Evolutionary conservation across 2,888 invertebrate genomes (phyloP).

Genomic region (Aphodius granarius): DNA sequence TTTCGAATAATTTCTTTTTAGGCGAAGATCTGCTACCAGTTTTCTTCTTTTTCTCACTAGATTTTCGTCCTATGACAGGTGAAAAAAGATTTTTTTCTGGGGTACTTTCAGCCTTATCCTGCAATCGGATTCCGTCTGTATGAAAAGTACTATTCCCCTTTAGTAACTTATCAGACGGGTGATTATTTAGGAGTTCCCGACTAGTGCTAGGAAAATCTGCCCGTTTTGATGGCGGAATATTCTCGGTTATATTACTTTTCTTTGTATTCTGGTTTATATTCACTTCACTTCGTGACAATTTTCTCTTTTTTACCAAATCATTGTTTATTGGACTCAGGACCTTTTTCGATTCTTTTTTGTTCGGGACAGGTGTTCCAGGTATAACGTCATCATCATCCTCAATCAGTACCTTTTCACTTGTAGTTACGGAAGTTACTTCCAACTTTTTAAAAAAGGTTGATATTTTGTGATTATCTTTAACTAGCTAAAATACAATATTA

Average conservation of each 20-base stretch:
- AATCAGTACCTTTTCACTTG: neutral
- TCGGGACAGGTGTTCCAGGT: conserved; percentile 20
- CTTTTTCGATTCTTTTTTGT: conserved; percentile 9
- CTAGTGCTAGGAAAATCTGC: neutral
- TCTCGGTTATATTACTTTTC: neutral
- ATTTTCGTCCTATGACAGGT: conserved; percentile 6
- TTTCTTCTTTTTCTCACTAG: conserved; percentile 11
- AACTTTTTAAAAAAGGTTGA: conserved; percentile 28
- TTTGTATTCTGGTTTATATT: neutral
- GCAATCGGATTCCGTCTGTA: neutral
- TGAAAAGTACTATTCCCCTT: neutral
- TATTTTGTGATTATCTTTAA: conserved; percentile 32
- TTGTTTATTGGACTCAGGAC: conserved; percentile 14
- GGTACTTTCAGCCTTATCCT: conserved; percentile 21
- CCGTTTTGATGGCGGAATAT: neutral
- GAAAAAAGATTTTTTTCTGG: conserved; percentile 16
- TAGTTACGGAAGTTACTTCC: neutral
- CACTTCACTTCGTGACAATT: neutral
- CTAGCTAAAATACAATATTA: conserved; percentile 18
- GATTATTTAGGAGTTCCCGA: neutral
- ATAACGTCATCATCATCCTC: conserved; percentile 25
- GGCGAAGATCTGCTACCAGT: conserved; percentile 10
- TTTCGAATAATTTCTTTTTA: conserved; percentile 43
- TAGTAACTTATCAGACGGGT: neutral
- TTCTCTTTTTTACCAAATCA: neutral